Evolutionary conservation across 1,140 invertebrate genomes (phyloP).

Genomic region (fruit fly (Drosophila melanogaster)): Release_6_plus_ISO1_MT NT_033777.3:8142501-8143000

Average conservation of each 20-base stretch:
- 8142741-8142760: constrained; percentile 17
- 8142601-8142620: constrained; percentile 19
- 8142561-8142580: constrained; percentile 81
- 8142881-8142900: constrained; percentile 71
- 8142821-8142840: constrained; percentile 14
- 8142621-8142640: constrained; percentile 65
- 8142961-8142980: constrained; percentile 63
- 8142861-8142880: constrained; percentile 75
- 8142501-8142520: constrained; percentile 27
- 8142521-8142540: constrained; percentile 83
- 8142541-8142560: constrained; percentile 84
- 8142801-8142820: constrained; percentile 62
- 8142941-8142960: constrained; percentile 25
- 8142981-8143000: constrained; percentile 70
- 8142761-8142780: neutral
- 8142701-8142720: constrained; percentile 81
- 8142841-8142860: constrained; percentile 40
- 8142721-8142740: constrained; percentile 78
- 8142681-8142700: constrained; percentile 50
- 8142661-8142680: constrained; percentile 49
- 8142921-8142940: constrained; percentile 17
- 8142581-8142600: constrained; percentile 2
- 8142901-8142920: constrained; percentile 51
- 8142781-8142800: constrained; percentile 47
- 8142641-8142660: constrained; percentile 59